Conservation (phyloP, 2,797 vertebrate genomes). For the Acanthis flammea region DNA sequence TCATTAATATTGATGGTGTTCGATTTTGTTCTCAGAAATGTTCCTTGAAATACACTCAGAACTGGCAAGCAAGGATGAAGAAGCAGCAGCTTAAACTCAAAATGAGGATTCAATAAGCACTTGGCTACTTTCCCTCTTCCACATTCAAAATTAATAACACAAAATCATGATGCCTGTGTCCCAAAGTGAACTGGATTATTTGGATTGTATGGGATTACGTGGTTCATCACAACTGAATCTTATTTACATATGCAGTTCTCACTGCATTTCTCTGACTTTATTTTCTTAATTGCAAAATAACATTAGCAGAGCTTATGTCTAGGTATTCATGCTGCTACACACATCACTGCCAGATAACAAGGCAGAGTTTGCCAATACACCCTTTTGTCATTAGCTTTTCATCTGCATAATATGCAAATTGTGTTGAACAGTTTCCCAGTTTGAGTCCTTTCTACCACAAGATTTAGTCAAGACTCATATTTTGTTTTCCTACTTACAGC, state of each 20-base stretch:
- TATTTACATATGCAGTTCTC: slow-evolving; percentile 36
- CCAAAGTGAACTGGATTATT: slow-evolving; percentile 47
- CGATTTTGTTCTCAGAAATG: slow-evolving; percentile 78
- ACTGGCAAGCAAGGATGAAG: slow-evolving; percentile 63
- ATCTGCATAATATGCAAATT: slow-evolving; percentile 76
- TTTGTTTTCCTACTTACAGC: slow-evolving; percentile 61
- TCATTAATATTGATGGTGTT: slow-evolving; percentile 84
- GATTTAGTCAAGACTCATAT: slow-evolving; percentile 63
- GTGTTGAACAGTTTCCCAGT: slow-evolving; percentile 53
- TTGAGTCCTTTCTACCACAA: slow-evolving; percentile 57
- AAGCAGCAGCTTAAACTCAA: slow-evolving; percentile 19
- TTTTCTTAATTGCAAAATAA: slow-evolving; percentile 69
- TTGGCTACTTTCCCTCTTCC: slow-evolving; percentile 24
- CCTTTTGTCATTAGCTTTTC: slow-evolving; percentile 72
- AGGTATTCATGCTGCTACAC: slow-evolving; percentile 52
- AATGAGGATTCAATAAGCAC: slow-evolving; percentile 36
- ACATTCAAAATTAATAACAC: slow-evolving; percentile 39
- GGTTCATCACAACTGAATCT: slow-evolving; percentile 31
- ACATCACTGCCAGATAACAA: slow-evolving; percentile 59
- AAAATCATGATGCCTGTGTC: neutral
- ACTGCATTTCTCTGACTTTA: slow-evolving; percentile 14
- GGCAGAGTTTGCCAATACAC: slow-evolving; percentile 65
- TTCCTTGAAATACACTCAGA: slow-evolving; percentile 77
- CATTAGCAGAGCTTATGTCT: slow-evolving; percentile 61
- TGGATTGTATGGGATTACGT: neutral